Percentiles rank a stretch among this genome's conserved stretches.
phyloP scores from a whole-genome alignment of 2,888 invertebrate genomes.

The Anagyrus pseudococci region DNA sequence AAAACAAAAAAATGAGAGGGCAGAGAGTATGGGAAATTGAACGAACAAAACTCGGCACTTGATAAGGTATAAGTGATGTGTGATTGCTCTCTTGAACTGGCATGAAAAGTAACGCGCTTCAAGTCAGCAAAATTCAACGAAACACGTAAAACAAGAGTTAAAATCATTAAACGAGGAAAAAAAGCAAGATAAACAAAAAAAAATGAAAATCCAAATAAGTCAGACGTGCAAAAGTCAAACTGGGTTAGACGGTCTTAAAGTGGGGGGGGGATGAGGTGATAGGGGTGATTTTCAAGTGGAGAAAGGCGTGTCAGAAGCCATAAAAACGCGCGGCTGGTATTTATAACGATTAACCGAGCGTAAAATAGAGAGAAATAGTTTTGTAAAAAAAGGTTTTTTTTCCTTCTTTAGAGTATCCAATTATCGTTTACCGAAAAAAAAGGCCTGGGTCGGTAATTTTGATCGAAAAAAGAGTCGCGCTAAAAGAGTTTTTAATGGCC shows the following conservation, averaged over 20 bases:
- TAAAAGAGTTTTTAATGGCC: no score
- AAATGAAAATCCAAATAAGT: conserved; percentile 35
- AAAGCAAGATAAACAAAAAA: conserved; percentile 26
- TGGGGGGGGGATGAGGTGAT: background rate
- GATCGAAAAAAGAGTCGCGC: no score
- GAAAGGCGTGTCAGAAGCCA: conserved; percentile 19
- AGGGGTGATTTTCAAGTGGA: conserved; percentile 14
- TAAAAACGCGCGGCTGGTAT: conserved; percentile 21
- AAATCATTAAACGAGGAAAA: conserved; percentile 38
- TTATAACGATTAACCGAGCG: conserved; percentile 15
- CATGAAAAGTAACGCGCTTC: background rate
- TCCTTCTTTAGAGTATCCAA: background rate
- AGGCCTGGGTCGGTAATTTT: no score
- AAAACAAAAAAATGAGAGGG: no score
- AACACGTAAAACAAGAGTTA: no score
- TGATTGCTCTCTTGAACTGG: no score
- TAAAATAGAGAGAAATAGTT: conserved; percentile 2
- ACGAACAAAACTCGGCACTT: background rate
- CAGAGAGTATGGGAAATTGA: no score
- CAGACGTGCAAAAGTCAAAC: conserved; percentile 39
- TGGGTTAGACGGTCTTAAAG: conserved; percentile 2
- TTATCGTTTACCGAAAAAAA: no score
- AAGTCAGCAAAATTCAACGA: background rate
- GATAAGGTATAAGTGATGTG: no score
- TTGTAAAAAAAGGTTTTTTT: background rate